These are phyloP conservation scores for Catharus minimus DNA, from an alignment of 2,113 vertebrate genomes.

Conservation along the genomic window DNA sequence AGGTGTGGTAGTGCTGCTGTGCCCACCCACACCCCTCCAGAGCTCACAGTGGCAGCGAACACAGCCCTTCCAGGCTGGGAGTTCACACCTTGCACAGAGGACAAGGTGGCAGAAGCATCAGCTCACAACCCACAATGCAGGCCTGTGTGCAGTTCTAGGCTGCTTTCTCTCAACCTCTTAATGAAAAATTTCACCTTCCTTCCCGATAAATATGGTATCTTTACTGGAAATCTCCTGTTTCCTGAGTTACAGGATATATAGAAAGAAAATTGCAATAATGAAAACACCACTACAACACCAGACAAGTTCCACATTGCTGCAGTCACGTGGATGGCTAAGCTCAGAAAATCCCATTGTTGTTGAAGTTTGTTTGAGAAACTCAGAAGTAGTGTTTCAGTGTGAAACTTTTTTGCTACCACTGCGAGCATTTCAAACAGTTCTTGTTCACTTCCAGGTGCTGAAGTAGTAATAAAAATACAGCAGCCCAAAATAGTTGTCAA, in stretches of 20 bases:
- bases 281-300: not conserved
- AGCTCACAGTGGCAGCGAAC: not conserved
- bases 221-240: not conserved
- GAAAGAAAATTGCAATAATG: not conserved
- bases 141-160: not conserved
- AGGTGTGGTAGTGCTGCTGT: not conserved
- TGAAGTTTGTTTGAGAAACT: not conserved
- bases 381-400: not conserved
- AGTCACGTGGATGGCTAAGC: not conserved
- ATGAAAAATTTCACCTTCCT: not conserved
- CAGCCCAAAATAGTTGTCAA: not conserved
- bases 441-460: not conserved
- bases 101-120: not conserved
- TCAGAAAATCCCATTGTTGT: not conserved
- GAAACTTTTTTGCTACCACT: not conserved
- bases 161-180: not conserved
- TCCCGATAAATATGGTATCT: accelerated
- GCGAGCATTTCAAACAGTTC: not conserved
- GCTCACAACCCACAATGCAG: not conserved
- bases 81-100: not conserved
- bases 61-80: not conserved
- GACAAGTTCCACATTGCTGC: accelerated
- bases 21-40: not conserved
- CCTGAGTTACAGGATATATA: not conserved
- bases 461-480: not conserved